Evolutionary conservation across 2,888 invertebrate species (phyloP), one percentile per base, ranked within the genome.

Genomic region (Drosophila borealis): DNA sequence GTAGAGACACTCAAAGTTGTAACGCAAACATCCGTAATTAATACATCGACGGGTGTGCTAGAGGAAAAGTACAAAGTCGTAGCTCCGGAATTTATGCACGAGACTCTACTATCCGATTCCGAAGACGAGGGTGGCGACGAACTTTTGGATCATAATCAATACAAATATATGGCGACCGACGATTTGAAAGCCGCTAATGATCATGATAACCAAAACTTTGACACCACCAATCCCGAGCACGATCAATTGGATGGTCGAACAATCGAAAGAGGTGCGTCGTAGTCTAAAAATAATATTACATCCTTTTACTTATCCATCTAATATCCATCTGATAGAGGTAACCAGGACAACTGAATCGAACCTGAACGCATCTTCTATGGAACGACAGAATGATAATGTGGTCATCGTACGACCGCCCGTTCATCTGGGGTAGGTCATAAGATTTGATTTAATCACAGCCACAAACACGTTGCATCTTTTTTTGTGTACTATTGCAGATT

Each of bases 51-150:
- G 19, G 91, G 90, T 42, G 76, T 89, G 4, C 60, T 91, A 11
- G 99, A 99, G 91, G 99, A 99, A 93, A 98, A 98, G 93, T 99
- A 99, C 93, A 96, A 97, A 93, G 98, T 99, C 54, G 96, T 98
- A 74, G 97, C 98, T 56, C 99, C 99, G 0, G 99, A 99, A 93
- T 96, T 97, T 78, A 98, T 99, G 97, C 99, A 99, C 92, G 99
- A 99, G 93, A 97, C 98, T 10, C 97, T 99, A 93, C 97, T 99
- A 95, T 98, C 98, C 21, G 99, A 99, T 93, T 99, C 98, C 0
- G 99, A 99, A 92, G 99, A 99, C 93, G 99, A 99, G 94, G 98
- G 98, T 93, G 98, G 98, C 95, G 91, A 94, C 91, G 94, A 93
- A 54, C 89, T 89, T 53, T 81, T 91, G n/a, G 91, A 92, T 90